Conservation (phyloP, 2,113 vertebrate species). For the Crotalus viridis region DNA sequence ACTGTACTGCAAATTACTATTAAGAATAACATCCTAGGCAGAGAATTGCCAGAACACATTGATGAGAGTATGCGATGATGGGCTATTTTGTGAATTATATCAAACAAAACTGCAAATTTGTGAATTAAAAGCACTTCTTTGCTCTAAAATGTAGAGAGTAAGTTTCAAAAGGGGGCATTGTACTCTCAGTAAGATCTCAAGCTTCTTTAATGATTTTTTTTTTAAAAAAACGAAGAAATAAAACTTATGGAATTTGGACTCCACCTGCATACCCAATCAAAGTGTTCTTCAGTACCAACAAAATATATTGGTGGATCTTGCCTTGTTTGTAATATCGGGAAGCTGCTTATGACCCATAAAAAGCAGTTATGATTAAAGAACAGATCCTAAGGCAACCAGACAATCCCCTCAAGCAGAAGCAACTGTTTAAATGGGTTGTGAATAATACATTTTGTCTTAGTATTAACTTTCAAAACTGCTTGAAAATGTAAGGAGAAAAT, state of each 20-base stretch:
- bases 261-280: neutral
- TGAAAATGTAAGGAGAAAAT: slow-evolving; percentile 7
- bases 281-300: neutral
- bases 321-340: neutral
- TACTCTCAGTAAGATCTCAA: neutral
- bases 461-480: neutral
- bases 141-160: neutral
- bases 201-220: neutral
- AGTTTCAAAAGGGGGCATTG: no score
- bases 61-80: neutral
- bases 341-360: neutral
- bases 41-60: neutral
- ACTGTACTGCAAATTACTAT: neutral
- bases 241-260: neutral
- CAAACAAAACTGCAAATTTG: neutral
- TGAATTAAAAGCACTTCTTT: neutral
- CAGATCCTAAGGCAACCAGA: neutral
- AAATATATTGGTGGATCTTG: slow-evolving; percentile 13
- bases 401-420: slow-evolving; percentile 8
- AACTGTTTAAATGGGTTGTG: slow-evolving; percentile 17
- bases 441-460: slow-evolving; percentile 1
- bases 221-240: neutral
- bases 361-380: slow-evolving; percentile 2
- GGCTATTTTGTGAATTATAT: neutral
- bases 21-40: neutral